Evolutionary conservation across 2,888 invertebrate genomes (phyloP), one percentile per base, ranked within the genome.

Genomic region (Meloe dianella): DNA sequence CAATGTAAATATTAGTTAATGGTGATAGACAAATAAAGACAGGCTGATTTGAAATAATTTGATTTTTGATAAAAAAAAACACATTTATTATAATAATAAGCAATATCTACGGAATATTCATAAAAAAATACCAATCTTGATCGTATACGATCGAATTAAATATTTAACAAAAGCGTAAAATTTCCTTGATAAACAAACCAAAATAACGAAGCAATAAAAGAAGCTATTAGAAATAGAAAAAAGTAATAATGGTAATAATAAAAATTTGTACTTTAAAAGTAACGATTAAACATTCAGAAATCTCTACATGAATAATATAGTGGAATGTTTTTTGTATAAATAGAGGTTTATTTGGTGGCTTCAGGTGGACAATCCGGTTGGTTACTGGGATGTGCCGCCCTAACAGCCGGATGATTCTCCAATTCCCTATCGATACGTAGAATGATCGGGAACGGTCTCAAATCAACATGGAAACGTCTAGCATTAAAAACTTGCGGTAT

Each of bases 401-500:
- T 89, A 85, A 98, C 97, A 5, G 95, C 95, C 17, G 95, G 95
- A 81, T 96, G 92, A 80, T 92, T 90, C 81, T 92, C 92, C 72
- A 97, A 85, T 78, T 94, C 93, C 61, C 93, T 89, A 82, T 95
- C 92, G 67, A 98, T 94, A 78, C 95, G 89, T 65, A 91, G 85
- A 75, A 98, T 96, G 63, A 92, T 94, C 4, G 97, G 97, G 83
- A 93, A 98, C 1, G 93, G 91, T 70, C 92, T 88, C 74, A 97
- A 85, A 82, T 97, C 96, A 12, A 97, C 96, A 78, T 95, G 94
- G 86, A 97, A 97, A 85, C 96, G 92, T 83, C 93, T 88, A 32
- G 97, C 97, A 85, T 96, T 97, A 82, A 94, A 96, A 63, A 97
- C 92, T 85, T 98, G 98, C 58, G 98, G 98, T 61, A 98, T 94